phyloP scores from a whole-genome alignment of 2,888 invertebrate species.

The Euplagia quadripunctaria region DNA sequence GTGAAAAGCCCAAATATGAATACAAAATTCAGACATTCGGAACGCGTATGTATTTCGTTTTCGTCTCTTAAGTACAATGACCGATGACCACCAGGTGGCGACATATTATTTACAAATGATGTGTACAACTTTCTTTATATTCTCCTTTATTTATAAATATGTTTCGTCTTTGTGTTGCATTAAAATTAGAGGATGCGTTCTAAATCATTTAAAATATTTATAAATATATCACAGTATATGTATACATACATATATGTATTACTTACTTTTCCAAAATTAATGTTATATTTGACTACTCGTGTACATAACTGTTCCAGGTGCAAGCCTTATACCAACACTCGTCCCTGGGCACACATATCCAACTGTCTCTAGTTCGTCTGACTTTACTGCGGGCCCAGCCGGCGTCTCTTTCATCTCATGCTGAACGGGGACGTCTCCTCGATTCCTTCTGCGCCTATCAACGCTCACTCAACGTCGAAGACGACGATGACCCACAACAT shows the following conservation, averaged over 20 bases:
- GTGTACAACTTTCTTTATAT: too few species aligned
- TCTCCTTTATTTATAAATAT: too few species aligned
- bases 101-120: too few species aligned
- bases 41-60: too few species aligned
- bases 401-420: conserved; percentile 86
- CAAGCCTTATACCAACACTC: conserved; percentile 94
- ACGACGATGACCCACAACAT: conserved; percentile 90
- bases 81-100: too few species aligned
- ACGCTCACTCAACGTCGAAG: conserved; percentile 88
- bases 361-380: conserved; percentile 90
- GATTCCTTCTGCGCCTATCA: conserved; percentile 93
- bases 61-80: too few species aligned
- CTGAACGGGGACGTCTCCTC: conserved; percentile 90
- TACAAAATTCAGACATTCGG: too few species aligned
- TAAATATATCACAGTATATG: not conserved
- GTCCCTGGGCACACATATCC: conserved; percentile 89
- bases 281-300: conserved; percentile 15
- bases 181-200: too few species aligned
- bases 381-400: conserved; percentile 91
- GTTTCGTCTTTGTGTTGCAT: too few species aligned
- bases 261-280: not conserved
- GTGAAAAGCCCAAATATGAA: too few species aligned
- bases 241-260: not conserved
- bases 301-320: conserved; percentile 80
- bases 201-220: too few species aligned